Conservation (phyloP, 2,888 invertebrate genomes). For the Aphidoletes aphidimyza region DNA sequence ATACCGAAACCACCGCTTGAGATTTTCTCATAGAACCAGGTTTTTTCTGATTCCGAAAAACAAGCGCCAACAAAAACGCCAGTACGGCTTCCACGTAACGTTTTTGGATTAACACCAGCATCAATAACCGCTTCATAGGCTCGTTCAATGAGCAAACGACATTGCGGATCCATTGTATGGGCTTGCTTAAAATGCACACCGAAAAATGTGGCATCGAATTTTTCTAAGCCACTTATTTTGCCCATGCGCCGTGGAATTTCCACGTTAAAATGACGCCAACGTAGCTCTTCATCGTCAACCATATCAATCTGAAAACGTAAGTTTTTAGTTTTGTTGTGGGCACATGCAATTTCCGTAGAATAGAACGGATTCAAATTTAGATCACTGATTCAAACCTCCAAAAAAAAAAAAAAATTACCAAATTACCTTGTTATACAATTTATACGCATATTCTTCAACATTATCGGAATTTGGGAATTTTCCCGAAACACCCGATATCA, state of each 20-base stretch:
- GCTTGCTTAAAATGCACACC: constrained; percentile 81
- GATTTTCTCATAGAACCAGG: constrained; percentile 75
- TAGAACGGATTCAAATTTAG: too few relatives aligned
- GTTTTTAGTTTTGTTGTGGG: too few relatives aligned
- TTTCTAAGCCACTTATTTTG: constrained; percentile 75
- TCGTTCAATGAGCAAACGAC: constrained; percentile 79
- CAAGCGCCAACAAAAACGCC: constrained; percentile 81
- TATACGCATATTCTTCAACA: constrained; percentile 71
- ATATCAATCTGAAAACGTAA: constrained; percentile 74
- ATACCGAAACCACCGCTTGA: constrained; percentile 68
- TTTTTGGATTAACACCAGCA: constrained; percentile 76
- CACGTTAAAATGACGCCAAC: constrained; percentile 79
- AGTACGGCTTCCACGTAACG: constrained; percentile 73
- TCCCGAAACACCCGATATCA: constrained; percentile 72
- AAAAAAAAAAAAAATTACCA: too few relatives aligned
- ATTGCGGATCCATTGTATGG: constrained; percentile 82
- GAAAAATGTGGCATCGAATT: constrained; percentile 82
- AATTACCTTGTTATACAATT: constrained; percentile 71
- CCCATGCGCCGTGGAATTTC: constrained; percentile 81
- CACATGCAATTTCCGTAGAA: too few relatives aligned
- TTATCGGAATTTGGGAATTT: constrained; percentile 75
- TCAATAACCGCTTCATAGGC: constrained; percentile 83
- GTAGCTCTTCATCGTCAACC: constrained; percentile 80
- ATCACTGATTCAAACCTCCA: too few relatives aligned
- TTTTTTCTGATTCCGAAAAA: constrained; percentile 78